Base-by-base conservation (phyloP, 23 tunicate species). In the Trididemnum nubilum region DNA sequence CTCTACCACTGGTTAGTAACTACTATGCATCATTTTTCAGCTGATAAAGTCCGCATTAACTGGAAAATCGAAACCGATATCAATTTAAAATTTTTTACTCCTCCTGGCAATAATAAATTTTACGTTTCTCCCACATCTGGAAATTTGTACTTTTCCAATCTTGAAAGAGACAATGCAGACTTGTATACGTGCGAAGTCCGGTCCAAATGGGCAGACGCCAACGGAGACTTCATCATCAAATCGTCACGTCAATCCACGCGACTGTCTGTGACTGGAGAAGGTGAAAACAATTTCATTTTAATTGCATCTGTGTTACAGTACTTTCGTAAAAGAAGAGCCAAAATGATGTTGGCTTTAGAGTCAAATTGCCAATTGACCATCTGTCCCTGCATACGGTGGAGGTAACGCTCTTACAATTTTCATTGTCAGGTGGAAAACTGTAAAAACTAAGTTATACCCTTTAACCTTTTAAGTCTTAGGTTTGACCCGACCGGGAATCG, bases 121-220 rank as follows among this genome's bases (percentile, higher is more conserved):
- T 83, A 72, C 73, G 81, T 83, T 39, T 83, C 87, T 0, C 81
- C 67, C 29, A 73, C 4, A 35, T 49, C 58, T 21, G 87, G 81
- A 0, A 60, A 33, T 12, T 36, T 83, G 38, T 83, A 83, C 73
- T 36, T 83, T 25, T 76, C 87, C 26, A 73, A 73, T 60, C 73
- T 76, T 2, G 31, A 25, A 3, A 1, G 0, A 1, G 34, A 12
- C 26, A 77, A 83, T 36, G 30, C 33, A 30, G 81, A 38, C 59
- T 5, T 24, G 2, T 61, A 36, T 1, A 51, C 73, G 0, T 83
- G 87, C 29, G 1, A 30, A 18, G n/a, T 83, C 0, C 65, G 35
- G 1, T 35, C 80, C 19, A 23, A n/a, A 1, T 73, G 87, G 81
- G 38, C 70, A 51, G 27, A 58, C 3, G 1, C 19, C 23, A 59